A percentile compares a stretch with the other conserved stretches of the same genome.
Evolutionary conservation across 2,113 vertebrate species (phyloP).

Genomic region (Dinomys branickii): DNA sequence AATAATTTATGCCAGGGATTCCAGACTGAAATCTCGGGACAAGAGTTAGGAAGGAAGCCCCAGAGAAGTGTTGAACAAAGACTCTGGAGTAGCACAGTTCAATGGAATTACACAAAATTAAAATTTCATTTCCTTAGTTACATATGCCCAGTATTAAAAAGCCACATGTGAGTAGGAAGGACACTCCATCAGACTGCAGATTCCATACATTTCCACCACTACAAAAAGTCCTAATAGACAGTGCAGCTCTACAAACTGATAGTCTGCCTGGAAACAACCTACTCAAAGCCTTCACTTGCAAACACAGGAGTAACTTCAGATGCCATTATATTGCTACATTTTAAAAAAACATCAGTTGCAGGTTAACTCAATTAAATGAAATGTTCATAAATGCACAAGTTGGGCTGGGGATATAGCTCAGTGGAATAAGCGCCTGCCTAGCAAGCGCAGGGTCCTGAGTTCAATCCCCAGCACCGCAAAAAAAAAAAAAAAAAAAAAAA

Average conservation of each 20-base stretch:
- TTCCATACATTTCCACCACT: not conserved
- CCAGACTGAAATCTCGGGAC: not conserved
- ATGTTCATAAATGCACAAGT: slow-evolving; percentile 20
- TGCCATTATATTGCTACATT: not conserved
- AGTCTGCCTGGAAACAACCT: not conserved
- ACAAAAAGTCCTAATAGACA: not conserved
- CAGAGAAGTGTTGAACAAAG: not conserved
- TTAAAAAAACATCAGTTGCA: not conserved
- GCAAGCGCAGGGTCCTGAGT: too few relatives aligned
- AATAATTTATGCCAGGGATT: not conserved
- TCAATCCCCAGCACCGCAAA: too few relatives aligned
- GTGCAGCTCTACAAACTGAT: not conserved
- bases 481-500: too few relatives aligned
- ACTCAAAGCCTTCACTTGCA: not conserved
- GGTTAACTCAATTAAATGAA: slow-evolving; percentile 37
- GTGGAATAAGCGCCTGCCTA: too few relatives aligned
- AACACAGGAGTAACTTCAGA: not conserved
- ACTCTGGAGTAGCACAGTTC: not conserved
- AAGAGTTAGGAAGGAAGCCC: not conserved
- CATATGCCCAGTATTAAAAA: not conserved
- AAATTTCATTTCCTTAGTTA: slow-evolving; percentile 27
- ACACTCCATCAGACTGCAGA: not conserved
- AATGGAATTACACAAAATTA: not conserved
- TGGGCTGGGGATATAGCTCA: too few relatives aligned
- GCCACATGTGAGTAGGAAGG: not conserved